Evolutionary conservation across 2,797 vertebrate species (phyloP), one percentile per base, ranked within the genome.

Genomic region (Orestias chungarensis): DNA sequence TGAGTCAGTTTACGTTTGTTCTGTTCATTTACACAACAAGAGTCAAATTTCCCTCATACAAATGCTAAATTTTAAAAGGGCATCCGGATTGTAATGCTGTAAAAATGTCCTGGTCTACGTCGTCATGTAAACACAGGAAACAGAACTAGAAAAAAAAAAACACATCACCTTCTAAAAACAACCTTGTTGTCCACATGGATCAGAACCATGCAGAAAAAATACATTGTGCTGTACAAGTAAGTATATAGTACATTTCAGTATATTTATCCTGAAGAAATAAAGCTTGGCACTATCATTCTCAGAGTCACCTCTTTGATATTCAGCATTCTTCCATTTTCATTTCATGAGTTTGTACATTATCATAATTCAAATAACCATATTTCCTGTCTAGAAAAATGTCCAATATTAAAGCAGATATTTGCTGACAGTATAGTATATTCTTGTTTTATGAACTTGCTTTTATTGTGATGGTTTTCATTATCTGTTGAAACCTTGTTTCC

Each of bases 321-420:
- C 33, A 68, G 3, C 17, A 55, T 55, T 61, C 73, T 71, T 59
- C 31, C 9, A 2, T 62, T 70, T 77, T 65, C 29, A 65, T 47
- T 74, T 66, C 59, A 71, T 64, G 29, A 76, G 42, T 70, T 25
- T 4, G 35, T n/a, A 23, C 25, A 20, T 80, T 66, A 72, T 71
- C 47, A 61, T 72, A 78, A 61, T 70, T 33, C 46, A n/a, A 80
- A 81, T 72, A 75, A 77, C 68, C 42, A 83, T 61, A 84, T 85
- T 75, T 82, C 76, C 76, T 40, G 42, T 79, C 68, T 5, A 47
- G 44, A 66, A 66, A 54, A 79, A 67, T 79, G 23, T 68, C 65
- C 73, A 71, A 83, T 76, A 80, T 68, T 64, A 79, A 69, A 68
- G 47, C 40, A 27, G 6, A 65, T 47, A 77, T 74, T 25, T 67